Percentiles rank a stretch among this genome's conserved stretches.
phyloP scores from a whole-genome alignment of 2,113 vertebrate species.

The Odocoileus virginianus region DNA sequence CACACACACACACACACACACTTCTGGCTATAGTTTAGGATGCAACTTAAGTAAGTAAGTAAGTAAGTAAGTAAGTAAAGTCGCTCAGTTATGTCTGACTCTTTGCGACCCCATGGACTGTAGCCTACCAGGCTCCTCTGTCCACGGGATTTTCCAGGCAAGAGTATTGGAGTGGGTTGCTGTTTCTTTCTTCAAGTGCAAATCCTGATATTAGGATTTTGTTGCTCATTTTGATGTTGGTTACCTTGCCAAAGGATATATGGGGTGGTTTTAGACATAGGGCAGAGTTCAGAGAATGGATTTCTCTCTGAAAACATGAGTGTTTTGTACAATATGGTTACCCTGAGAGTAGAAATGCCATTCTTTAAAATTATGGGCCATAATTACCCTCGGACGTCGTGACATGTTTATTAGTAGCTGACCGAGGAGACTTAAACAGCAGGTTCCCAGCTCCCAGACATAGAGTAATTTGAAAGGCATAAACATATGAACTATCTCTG shows the following conservation, averaged over 20 bases:
- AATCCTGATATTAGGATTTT: background rate
- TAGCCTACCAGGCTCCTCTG: too few species aligned
- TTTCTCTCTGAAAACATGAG: background rate
- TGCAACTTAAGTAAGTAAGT: background rate
- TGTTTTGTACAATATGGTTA: background rate
- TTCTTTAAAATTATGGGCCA: background rate
- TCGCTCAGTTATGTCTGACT: rapidly evolving
- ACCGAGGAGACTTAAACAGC: background rate
- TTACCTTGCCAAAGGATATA: background rate
- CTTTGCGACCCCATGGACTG: too few species aligned
- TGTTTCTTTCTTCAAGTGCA: background rate
- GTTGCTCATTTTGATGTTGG: background rate
- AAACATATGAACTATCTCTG: background rate
- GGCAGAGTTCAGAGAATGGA: background rate
- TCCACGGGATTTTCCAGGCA: too few species aligned
- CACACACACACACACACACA: too few species aligned
- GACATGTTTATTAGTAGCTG: background rate
- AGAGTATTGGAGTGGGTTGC: too few species aligned
- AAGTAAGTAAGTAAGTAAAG: background rate
- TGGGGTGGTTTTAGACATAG: background rate
- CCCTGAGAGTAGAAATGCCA: background rate
- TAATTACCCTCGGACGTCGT: background rate
- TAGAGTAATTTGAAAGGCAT: background rate
- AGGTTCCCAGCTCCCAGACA: background rate
- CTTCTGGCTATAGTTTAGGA: background rate